A percentile compares a stretch with the other conserved stretches of the same genome.
Evolutionary conservation across 92 coral and sea anemone species (phyloP).

Genomic region (Porites cylindrica): DNA sequence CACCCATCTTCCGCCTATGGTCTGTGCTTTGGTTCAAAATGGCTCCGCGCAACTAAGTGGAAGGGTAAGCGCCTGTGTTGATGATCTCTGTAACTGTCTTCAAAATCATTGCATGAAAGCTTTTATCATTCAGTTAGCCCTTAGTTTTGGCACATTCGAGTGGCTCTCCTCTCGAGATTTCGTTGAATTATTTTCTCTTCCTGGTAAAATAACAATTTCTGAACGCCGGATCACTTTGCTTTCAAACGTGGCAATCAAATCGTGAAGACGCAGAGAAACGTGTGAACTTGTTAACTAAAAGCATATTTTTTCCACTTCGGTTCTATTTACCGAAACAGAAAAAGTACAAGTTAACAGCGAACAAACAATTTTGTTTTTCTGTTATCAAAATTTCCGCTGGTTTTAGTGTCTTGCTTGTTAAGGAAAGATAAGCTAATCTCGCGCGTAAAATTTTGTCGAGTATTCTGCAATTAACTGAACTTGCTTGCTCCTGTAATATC

Average conservation of each 20-base stretch:
- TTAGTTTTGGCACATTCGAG: not conserved
- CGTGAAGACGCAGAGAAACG: not conserved
- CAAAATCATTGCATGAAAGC: not conserved
- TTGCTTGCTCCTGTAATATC: no score
- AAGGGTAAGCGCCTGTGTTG: conserved; percentile 65
- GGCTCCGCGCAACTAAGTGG: conserved; percentile 97
- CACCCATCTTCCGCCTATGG: conserved; percentile 98
- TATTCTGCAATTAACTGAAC: no score
- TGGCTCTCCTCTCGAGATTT: not conserved
- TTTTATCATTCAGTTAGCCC: not conserved
- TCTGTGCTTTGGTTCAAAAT: conserved; percentile 96
- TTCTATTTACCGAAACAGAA: not conserved
- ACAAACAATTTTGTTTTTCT: not conserved
- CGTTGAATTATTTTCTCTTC: not conserved
- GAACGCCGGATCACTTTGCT: not conserved
- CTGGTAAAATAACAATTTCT: not conserved
- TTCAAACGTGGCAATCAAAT: conserved; percentile 6
- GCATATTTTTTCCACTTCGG: not conserved
- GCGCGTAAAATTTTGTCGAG: no score
- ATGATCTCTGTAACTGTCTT: not conserved
- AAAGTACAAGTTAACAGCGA: not conserved
- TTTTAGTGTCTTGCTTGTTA: no score
- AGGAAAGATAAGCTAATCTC: no score
- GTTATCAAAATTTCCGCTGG: not conserved
- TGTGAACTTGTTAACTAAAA: not conserved